A percentile compares a stretch with the other conserved stretches of the same genome.
Evolutionary conservation across 37 sponge, comb jelly and placozoan genomes (phyloP).

Genomic region (Hormiphora californensis): DNA sequence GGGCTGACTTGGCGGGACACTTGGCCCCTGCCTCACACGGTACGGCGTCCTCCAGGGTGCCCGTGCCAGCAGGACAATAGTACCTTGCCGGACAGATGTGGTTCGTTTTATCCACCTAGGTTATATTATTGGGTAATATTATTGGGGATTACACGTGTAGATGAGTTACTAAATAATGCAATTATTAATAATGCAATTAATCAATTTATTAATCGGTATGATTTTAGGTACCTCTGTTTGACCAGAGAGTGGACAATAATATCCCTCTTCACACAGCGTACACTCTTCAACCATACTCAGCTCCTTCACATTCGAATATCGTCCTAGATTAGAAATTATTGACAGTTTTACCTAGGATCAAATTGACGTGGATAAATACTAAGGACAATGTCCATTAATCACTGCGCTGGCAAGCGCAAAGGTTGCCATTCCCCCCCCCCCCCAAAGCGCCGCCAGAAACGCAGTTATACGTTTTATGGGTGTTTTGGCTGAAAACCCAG

Average conservation of each 20-base stretch:
- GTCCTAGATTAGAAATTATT: too few species aligned
- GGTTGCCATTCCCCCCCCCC: too few species aligned
- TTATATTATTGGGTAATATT: background rate
- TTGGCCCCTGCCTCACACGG: conserved; percentile 37
- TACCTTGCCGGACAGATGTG: conserved; percentile 54
- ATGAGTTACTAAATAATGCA: background rate
- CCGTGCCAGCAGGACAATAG: conserved; percentile 56
- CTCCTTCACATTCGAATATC: conserved; percentile 33
- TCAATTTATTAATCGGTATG: too few species aligned
- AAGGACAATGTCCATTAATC: too few species aligned
- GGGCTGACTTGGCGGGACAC: background rate
- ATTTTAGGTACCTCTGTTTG: background rate
- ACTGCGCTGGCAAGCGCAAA: too few species aligned
- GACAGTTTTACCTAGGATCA: too few species aligned
- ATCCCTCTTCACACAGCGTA: background rate
- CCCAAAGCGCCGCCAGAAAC: too few species aligned
- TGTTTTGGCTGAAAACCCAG: too few species aligned
- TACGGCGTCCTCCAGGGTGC: background rate
- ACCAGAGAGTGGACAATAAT: conserved; percentile 39
- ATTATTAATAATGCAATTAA: background rate
- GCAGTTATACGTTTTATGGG: too few species aligned
- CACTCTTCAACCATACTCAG: background rate
- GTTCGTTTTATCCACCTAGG: background rate
- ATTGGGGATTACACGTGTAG: background rate
- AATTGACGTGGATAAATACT: too few species aligned